Base-by-base conservation (phyloP, 2,888 invertebrate species). In the Girardia tigrina region DNA sequence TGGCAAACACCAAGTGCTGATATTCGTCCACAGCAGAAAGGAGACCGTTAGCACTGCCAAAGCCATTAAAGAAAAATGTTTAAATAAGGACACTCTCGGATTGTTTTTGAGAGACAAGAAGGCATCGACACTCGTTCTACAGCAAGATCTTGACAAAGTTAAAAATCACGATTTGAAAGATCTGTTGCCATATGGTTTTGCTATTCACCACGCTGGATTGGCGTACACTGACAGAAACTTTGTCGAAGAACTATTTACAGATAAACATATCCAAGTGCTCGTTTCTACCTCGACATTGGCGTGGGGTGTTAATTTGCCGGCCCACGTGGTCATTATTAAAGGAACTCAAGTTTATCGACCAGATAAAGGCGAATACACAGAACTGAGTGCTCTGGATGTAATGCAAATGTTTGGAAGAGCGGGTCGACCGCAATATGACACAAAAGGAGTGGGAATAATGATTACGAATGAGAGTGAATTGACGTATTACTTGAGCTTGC, bases 181-280 rank as follows among this genome's bases (percentile, higher is more conserved):
- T 83, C 86, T 99, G 77, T 85, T 99, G 70, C 95, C 98, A 0
- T 99, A 98, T 84, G 98, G 95, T 0, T 98, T 99, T 86, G 98
- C 94, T 6, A 98, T 99, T 78, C 98, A 98, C 89, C 98, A 98
- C 86, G 98, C 98, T 80, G 98, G 98, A 79, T 98, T 98, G 97
- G 93, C 92, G 78, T 82, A 94, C 77, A 94, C 98, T 0, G 98
- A 98, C 86, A 88, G 98, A 83, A 95, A 95, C 0, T 86, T 99
- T 42, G 98, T 98, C 0, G 98, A 99, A 83, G 98, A 98, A 87
- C 87, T 99, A 79, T 98, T 99, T 86, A 94, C 93, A 0, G 98
- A 98, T 84, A 87, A 93, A 75, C 98, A 98, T 82, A 94, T 99
- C 83, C 94, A 95, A 87, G 92, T 95, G 8, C 86, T 98, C 28